Conservation (phyloP, 2,888 invertebrate species). For the Orgyia antiqua region DNA sequence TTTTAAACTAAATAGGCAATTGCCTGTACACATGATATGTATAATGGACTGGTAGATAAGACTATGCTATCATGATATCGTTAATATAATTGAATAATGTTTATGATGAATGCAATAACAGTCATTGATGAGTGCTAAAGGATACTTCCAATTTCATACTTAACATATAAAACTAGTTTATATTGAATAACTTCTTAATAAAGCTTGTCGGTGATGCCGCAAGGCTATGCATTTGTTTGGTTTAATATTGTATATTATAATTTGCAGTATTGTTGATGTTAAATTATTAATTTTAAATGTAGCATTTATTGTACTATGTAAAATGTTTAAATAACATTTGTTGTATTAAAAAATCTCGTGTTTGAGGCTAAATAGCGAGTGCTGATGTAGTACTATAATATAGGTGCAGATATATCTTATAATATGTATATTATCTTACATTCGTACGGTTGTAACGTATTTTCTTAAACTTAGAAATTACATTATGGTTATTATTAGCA, state of each 20-base stretch:
- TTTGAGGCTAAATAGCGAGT: slow-evolving; percentile 24
- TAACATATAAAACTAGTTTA: slow-evolving; percentile 21
- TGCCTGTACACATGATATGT: slow-evolving; percentile 10
- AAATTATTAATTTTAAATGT: slow-evolving; percentile 17
- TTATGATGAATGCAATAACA: slow-evolving; percentile 21
- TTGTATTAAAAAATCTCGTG: slow-evolving; percentile 15
- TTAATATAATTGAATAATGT: slow-evolving; percentile 17
- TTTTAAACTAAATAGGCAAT: slow-evolving; percentile 7
- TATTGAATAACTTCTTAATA: not conserved
- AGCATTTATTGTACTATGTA: slow-evolving; percentile 25
- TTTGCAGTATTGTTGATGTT: slow-evolving; percentile 23
- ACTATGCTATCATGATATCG: slow-evolving; percentile 22
- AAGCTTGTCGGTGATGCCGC: slow-evolving; percentile 6
- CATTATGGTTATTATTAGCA: slow-evolving; percentile 36
- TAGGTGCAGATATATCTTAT: too few relatives aligned
- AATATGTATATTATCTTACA: slow-evolving; percentile 3
- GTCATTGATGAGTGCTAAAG: slow-evolving; percentile 23
- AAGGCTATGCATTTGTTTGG: slow-evolving; percentile 14
- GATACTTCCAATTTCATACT: slow-evolving; percentile 27
- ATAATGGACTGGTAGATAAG: slow-evolving; percentile 24
- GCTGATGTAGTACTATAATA: slow-evolving; percentile 17
- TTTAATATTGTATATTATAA: slow-evolving; percentile 12
- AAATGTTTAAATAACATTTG: slow-evolving; percentile 18
- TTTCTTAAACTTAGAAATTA: slow-evolving; percentile 35
- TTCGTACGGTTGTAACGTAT: slow-evolving; percentile 29